Evolutionary conservation across 2,888 invertebrate genomes (phyloP), one percentile per base, ranked within the genome.

Genomic region (Cinara cedri): DNA sequence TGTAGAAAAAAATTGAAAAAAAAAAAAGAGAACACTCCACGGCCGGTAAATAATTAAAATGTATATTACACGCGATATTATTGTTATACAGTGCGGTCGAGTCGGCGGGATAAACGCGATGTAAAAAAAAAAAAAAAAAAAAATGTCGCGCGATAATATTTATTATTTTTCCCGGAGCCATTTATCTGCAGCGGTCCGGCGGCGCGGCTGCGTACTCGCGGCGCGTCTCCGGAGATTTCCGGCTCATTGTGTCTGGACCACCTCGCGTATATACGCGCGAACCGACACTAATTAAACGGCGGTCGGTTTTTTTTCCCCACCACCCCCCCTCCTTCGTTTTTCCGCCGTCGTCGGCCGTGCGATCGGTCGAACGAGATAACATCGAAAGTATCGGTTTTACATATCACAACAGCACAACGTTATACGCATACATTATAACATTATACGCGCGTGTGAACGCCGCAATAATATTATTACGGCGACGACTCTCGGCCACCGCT

Each of bases 211-310:
- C 14, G 16, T 3, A 34, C 34, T 34, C 34, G 51, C 62, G 62
- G 14, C 19, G 44, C 34, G n/a, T 26, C 60, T 19, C 46, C 60
- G 26, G 49, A 74, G 62, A 74, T 74, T 74, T 74, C 74, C 74
- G 72, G 74, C 51, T 74, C 74, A 42, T 63, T 51, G 74, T 63
- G 74, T 74, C 74, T 63, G 51, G 74, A 74, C 74, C 74, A 74
- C 63, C 74, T 62, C 21, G 51, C 8, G 34, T 14, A 9, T 26
- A 55, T 42, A 42, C 21, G 26, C n/a, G 16, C 49, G 49, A 26
- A 49, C 14, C 54, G 51, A n/a, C 42, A 63, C 74, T 74, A 74
- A 74, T 74, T 74, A 74, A 74, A 63, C 63, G 62, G 13, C 26
- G 54, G 8, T 21, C 44, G 11, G n/a, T 49, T 60, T n/a, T 62